phyloP scores from a whole-genome alignment of 2,113 vertebrate species.

The Hipposideros armiger region DNA sequence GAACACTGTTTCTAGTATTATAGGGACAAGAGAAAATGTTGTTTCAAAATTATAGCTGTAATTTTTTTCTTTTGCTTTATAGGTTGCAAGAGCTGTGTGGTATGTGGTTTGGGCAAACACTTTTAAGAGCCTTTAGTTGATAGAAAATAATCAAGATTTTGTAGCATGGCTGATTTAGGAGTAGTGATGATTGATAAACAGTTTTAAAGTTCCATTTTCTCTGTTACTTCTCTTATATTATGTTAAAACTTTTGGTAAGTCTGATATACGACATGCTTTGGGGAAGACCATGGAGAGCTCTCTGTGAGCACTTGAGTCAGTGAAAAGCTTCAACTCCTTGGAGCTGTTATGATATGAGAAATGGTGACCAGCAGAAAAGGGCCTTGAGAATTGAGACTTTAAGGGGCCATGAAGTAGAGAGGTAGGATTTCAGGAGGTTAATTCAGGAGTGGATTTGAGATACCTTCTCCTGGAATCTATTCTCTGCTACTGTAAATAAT shows the following conservation, averaged over 20 bases:
- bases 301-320: background rate
- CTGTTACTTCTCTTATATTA: background rate
- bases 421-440: background rate
- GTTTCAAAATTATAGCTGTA: background rate
- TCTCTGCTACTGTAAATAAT: background rate
- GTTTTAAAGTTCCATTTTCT: conserved; percentile 17
- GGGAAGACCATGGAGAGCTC: background rate
- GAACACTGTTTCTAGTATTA: background rate
- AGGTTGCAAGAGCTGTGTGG: background rate
- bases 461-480: background rate
- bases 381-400: background rate
- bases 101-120: background rate
- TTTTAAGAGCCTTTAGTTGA: background rate
- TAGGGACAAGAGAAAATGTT: conserved; percentile 7
- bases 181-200: too few species aligned
- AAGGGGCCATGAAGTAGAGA: background rate
- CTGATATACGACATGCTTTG: background rate
- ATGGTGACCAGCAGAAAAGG: background rate
- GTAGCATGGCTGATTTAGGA: background rate
- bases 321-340: background rate
- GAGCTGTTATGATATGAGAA: background rate
- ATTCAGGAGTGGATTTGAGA: background rate
- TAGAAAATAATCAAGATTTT: background rate
- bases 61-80: background rate
- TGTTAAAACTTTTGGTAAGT: background rate